A percentile compares a stretch with the other conserved stretches of the same genome.
Evolutionary conservation across 2,113 vertebrate species (phyloP).

Genomic region (Polypterus senegalus): DNA sequence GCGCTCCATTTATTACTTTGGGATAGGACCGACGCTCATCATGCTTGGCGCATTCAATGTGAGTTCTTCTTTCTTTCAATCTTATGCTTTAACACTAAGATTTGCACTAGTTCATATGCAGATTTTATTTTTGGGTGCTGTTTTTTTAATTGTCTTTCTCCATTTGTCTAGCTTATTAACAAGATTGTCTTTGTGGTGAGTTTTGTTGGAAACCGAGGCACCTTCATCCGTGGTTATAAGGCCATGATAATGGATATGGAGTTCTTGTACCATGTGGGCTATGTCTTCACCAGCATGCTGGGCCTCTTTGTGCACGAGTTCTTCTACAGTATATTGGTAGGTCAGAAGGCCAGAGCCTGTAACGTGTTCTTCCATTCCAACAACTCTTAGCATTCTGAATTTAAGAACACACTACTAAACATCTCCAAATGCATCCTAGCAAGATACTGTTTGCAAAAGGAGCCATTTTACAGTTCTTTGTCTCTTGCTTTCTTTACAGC

Average conservation of each 20-base stretch:
- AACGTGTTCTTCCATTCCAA: neutral
- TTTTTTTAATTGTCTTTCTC: neutral
- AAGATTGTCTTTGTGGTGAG: conserved; percentile 95
- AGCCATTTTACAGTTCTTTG: neutral
- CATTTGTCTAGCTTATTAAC: conserved; percentile 67
- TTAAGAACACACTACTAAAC: neutral
- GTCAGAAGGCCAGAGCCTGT: neutral
- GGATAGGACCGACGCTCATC: conserved; percentile 82
- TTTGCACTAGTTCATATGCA: neutral
- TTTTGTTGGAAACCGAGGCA: conserved; percentile 93
- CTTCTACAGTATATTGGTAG: conserved; percentile 94
- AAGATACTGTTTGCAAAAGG: neutral
- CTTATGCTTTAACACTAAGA: conserved; percentile 10
- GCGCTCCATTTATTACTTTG: conserved; percentile 82
- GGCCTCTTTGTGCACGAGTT: conserved; percentile 87
- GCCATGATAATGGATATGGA: conserved; percentile 97
- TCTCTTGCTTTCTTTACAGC: conserved; percentile 39
- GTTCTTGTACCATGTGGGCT: conserved; percentile 85
- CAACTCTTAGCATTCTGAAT: neutral
- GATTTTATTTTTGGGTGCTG: neutral
- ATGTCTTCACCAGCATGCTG: conserved; percentile 82
- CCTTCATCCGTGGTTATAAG: conserved; percentile 88
- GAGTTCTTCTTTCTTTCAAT: conserved; percentile 25
- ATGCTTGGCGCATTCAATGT: conserved; percentile 73
- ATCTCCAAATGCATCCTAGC: neutral